Evolutionary conservation across 1,140 invertebrate species (phyloP), one percentile per base, ranked within the genome.

Genomic region (Eueides isabella): DNA sequence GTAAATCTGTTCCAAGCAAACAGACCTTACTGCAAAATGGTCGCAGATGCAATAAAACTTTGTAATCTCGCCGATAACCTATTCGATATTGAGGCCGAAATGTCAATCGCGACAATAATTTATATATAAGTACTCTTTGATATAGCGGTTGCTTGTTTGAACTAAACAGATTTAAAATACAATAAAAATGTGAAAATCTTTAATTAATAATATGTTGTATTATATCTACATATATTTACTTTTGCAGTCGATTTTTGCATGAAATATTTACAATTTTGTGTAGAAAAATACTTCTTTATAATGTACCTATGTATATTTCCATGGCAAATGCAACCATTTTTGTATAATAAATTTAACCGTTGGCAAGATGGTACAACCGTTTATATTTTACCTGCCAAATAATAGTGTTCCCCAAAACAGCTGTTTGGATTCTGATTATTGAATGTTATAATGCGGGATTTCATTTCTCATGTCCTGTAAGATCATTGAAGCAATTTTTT

Each of bases 371-470:
- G 61, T 74, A 69, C 19, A 73, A 74, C 73, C 71, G 64, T 80
- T 55, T 2, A 80, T 61, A 71, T 84, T 87, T 83, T 88, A 89
- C 85, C 85, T 88, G 86, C 72, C 61, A 33, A 65, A 70, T 84
- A 85, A 83, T 85, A 87, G 84, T 82, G 77, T 73, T 72, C 72
- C 64, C 26, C 67, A 23, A n/a, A 82, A 87, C 85, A 88, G 80
- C 85, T 88, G 86, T 86, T 85, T 66, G 65, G 62, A 70, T 67
- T 64, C 71, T 63, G 65, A 78, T 77, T 75, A 80, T 83, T 87
- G 81, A 80, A 70, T 65, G 72, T 79, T 73, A 80, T 78, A 83
- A 84, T 82, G 64, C 65, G 64, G 71, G 75, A 55, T 55, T 55
- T 55, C 23, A 9, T 83, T 82, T 73, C 75, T 55, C 23, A 26